Conservation (phyloP, 2,797 vertebrate species). For the Pyrocephalus nanus region DNA sequence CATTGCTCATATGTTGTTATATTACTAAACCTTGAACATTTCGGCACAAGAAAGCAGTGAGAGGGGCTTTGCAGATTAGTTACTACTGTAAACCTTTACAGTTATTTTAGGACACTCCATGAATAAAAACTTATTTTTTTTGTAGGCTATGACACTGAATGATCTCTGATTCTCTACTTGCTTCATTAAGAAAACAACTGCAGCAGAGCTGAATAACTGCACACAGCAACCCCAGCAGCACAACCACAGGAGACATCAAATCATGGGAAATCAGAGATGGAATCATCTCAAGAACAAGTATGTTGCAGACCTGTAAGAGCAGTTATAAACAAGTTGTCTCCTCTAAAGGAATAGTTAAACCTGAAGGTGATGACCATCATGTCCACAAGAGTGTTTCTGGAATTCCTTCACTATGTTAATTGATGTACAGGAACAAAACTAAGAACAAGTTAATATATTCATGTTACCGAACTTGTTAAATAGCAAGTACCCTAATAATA, state of each 20-base stretch:
- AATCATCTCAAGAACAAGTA: not conserved
- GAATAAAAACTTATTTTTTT: not conserved
- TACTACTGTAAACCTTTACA: not conserved
- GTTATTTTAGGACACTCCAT: not conserved
- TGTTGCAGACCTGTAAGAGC: not conserved
- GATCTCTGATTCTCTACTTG: not conserved
- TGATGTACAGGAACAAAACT: not conserved
- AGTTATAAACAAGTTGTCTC: not conserved
- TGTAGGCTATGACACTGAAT: not conserved
- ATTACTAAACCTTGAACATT: not conserved
- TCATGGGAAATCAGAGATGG: not conserved
- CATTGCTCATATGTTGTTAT: not conserved
- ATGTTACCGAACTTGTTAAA: not conserved
- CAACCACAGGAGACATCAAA: not conserved
- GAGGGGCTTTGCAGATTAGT: not conserved
- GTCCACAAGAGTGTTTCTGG: not conserved
- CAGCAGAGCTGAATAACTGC: not conserved
- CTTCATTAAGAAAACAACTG: not conserved
- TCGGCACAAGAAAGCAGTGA: not conserved
- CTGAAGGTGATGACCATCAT: not conserved
- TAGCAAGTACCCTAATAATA: not conserved
- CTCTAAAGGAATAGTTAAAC: not conserved
- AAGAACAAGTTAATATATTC: not conserved
- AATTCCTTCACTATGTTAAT: not conserved
- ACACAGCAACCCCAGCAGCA: not conserved